Evolutionary conservation across 2,888 invertebrate species (phyloP).

Genomic region (Eugnorisma glareosa): DNA sequence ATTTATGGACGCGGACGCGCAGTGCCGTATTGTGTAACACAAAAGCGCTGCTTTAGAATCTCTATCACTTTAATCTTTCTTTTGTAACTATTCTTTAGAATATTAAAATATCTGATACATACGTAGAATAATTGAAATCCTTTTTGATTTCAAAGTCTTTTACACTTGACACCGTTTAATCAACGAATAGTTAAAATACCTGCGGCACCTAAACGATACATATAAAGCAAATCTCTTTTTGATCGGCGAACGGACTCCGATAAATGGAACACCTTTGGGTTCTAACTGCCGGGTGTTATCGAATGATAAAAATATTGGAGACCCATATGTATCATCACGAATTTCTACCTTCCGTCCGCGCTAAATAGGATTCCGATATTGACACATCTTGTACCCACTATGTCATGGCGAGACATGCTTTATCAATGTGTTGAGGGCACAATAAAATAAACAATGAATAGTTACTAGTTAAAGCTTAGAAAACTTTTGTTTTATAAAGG

Average conservation of each 20-base stretch:
- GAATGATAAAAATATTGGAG: conserved; percentile 56
- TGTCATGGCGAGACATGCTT: background rate
- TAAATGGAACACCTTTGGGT: conserved; percentile 56
- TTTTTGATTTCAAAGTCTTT: conserved; percentile 4
- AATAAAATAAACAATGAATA: background rate
- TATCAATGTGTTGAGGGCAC: conserved; percentile 1
- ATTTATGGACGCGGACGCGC: conserved; percentile 30
- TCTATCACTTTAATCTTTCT: background rate
- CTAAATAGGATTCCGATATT: conserved; percentile 43
- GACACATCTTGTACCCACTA: conserved; percentile 32
- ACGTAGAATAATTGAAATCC: conserved; percentile 1
- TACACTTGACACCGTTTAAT: conserved; percentile 10
- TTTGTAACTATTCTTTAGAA: background rate
- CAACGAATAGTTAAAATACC: conserved; percentile 42
- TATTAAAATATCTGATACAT: background rate
- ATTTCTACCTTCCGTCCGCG: conserved; percentile 32
- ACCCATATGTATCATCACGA: conserved; percentile 54
- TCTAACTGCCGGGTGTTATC: conserved; percentile 49
- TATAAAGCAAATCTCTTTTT: conserved; percentile 41
- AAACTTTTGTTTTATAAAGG: background rate
- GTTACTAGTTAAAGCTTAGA: background rate
- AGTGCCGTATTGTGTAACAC: conserved; percentile 18
- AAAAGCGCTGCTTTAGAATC: conserved; percentile 1
- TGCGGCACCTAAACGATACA: conserved; percentile 25
- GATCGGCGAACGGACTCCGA: conserved; percentile 32